These are phyloP conservation scores for Ennomos quercinarius DNA, from an alignment of 2,888 invertebrate genomes.

Conservation along the genomic window DNA sequence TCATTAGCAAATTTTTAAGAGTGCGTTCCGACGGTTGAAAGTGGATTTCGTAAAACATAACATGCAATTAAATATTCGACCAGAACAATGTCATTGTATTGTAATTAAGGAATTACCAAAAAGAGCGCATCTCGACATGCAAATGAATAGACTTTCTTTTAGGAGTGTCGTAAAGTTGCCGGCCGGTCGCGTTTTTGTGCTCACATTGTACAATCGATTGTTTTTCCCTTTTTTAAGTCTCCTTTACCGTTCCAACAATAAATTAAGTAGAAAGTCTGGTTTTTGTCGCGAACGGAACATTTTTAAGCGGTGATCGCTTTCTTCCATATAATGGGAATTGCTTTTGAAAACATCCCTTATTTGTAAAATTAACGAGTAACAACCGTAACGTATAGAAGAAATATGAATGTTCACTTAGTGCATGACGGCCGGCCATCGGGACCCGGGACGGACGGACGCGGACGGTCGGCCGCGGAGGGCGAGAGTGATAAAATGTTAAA, in stretches of 20 bases:
- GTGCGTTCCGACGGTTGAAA: constrained; percentile 22
- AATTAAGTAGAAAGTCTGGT: constrained; percentile 68
- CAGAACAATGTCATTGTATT: constrained; percentile 40
- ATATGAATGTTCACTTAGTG: constrained; percentile 18
- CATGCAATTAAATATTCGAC: constrained; percentile 33
- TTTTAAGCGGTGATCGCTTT: constrained; percentile 62
- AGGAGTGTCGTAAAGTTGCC: constrained; percentile 34
- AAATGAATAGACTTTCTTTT: constrained; percentile 47
- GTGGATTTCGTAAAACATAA: constrained; percentile 32
- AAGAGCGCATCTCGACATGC: constrained; percentile 34
- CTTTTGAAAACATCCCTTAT: constrained; percentile 52
- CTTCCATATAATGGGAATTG: constrained; percentile 56
- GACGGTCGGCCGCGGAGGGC: neutral
- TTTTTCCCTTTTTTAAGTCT: constrained; percentile 59
- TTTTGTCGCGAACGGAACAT: constrained; percentile 49
- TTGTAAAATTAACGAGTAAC: constrained; percentile 34
- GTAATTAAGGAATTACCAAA: constrained; percentile 35
- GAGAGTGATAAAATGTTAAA: constrained; percentile 1
- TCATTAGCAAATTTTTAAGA: constrained; percentile 38
- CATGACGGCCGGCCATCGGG: too few species aligned
- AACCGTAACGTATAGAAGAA: constrained; percentile 21
- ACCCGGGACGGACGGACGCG: neutral
- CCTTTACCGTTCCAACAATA: constrained; percentile 57
- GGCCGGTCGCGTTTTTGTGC: constrained; percentile 43
- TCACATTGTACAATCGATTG: constrained; percentile 61